A percentile compares a stretch with the other conserved stretches of the same genome.
These are phyloP conservation scores for Istiophorus platypterus DNA, from an alignment of 2,113 vertebrate species.

Conservation along the genomic window DNA sequence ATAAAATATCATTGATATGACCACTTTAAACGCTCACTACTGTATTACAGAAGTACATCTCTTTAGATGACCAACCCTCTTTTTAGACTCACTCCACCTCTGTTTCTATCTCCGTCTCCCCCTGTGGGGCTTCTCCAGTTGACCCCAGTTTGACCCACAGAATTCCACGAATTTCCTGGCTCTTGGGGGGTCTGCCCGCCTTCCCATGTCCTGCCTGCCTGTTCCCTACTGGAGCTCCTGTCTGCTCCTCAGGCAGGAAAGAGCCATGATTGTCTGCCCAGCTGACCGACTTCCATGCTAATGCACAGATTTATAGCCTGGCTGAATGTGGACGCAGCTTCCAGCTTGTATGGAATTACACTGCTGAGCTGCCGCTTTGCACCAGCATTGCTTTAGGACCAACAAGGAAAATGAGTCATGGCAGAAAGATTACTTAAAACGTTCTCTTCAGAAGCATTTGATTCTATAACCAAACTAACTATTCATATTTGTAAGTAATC, in stretches of 20 bases:
- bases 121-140: slow-evolving; percentile 49
- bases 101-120: slow-evolving; percentile 46
- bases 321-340: slow-evolving; percentile 48
- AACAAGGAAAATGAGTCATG: slow-evolving; percentile 27
- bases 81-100: slow-evolving; percentile 42
- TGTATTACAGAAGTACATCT: not conserved
- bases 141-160: slow-evolving; percentile 68
- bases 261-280: slow-evolving; percentile 48
- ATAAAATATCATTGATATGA: not conserved
- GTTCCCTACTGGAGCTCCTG: slow-evolving; percentile 25
- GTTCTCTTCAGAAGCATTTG: not conserved
- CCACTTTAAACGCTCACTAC: not conserved
- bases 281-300: slow-evolving; percentile 59
- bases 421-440: not conserved
- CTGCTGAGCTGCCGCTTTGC: slow-evolving; percentile 27
- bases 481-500: not conserved
- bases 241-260: slow-evolving; percentile 53
- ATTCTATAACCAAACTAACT: not conserved
- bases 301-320: slow-evolving; percentile 55
- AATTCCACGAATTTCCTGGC: slow-evolving; percentile 75
- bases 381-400: slow-evolving; percentile 27
- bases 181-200: slow-evolving; percentile 55
- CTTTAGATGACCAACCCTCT: not conserved
- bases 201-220: slow-evolving; percentile 36
- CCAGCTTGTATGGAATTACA: slow-evolving; percentile 46